phyloP scores from a whole-genome alignment of 2,113 vertebrate genomes.

The Pluvianellus socialis region DNA sequence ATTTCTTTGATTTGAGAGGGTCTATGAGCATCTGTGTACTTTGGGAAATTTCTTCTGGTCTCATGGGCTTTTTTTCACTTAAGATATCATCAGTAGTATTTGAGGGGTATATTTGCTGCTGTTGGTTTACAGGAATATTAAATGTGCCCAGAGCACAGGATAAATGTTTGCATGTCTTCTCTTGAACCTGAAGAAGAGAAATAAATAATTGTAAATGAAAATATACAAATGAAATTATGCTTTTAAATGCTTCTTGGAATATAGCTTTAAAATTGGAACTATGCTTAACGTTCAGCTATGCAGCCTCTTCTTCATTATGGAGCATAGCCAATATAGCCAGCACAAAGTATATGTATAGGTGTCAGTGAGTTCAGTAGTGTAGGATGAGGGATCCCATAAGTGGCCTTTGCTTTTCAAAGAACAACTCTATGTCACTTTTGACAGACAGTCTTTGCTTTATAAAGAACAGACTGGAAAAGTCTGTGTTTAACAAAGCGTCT shows the following conservation, averaged over 20 bases:
- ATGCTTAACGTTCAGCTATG: not conserved
- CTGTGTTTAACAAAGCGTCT: not conserved
- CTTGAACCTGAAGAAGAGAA: not conserved
- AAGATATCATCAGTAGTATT: not conserved
- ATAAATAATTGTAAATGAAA: not conserved
- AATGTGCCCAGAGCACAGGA: not conserved
- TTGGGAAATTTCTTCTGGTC: not conserved
- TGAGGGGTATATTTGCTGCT: not conserved
- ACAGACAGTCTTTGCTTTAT: not conserved
- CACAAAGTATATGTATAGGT: not conserved
- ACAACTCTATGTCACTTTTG: not conserved
- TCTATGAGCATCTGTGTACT: not conserved
- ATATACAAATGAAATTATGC: not conserved
- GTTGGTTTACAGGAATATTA: not conserved
- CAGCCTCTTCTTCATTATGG: rapidly evolving
- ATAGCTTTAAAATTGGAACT: not conserved
- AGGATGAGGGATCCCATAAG: not conserved
- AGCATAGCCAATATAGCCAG: not conserved
- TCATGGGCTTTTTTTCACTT: not conserved
- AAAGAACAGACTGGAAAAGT: not conserved
- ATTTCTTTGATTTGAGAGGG: not conserved
- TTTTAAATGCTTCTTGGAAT: not conserved
- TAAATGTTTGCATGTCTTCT: not conserved
- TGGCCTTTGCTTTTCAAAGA: not conserved
- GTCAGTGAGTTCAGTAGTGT: not conserved